Conservation (phyloP, 64 coral and sea anemone genomes). For the Catalaphyllia jardinei region DNA sequence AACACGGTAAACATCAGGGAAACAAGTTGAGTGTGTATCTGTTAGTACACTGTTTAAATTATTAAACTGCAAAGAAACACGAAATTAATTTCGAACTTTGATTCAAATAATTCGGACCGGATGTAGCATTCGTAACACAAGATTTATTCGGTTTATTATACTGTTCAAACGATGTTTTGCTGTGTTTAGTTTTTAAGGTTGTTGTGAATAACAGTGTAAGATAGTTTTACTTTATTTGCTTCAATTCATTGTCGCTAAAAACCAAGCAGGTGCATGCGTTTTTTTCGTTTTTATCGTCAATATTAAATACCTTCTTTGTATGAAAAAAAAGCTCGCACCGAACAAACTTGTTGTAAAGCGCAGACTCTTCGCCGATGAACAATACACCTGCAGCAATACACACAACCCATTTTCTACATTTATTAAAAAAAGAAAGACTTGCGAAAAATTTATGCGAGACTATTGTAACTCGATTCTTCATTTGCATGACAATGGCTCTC, state of each 20-base stretch:
- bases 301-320: neutral
- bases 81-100: neutral
- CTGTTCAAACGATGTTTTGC: neutral
- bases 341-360: neutral
- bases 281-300: neutral
- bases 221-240: neutral
- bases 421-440: slow-evolving; percentile 3
- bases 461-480: neutral
- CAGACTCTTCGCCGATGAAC: neutral
- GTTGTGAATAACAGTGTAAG: neutral
- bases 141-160: neutral
- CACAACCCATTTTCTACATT: neutral
- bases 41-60: slow-evolving; percentile 3
- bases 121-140: neutral
- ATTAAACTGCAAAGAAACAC: neutral
- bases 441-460: neutral
- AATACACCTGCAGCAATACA: neutral
- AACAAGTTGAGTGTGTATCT: neutral
- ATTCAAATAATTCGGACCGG: neutral
- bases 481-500: neutral
- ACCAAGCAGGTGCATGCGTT: neutral
- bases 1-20: neutral
- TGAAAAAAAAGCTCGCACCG: neutral
- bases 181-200: neutral
- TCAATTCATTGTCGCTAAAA: neutral